Evolutionary conservation across 2,113 vertebrate species (phyloP).

Genomic region (Triplophysa tibetana): DNA sequence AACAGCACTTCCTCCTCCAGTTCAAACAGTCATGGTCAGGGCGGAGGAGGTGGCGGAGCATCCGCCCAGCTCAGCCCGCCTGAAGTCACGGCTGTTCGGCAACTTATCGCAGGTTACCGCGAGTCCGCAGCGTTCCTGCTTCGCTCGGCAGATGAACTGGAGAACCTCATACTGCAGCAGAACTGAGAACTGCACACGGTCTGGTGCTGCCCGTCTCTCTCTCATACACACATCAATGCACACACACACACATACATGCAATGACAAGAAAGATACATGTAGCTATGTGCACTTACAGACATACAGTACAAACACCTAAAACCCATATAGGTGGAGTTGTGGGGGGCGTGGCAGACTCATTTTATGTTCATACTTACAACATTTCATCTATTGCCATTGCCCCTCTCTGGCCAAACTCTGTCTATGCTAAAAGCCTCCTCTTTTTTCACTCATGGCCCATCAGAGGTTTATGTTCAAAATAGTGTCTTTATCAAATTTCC

Average conservation of each 20-base stretch:
- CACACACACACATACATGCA: constrained; percentile 48
- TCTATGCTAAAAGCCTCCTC: constrained; percentile 18
- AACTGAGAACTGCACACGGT: constrained; percentile 76
- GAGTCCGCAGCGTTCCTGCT: constrained; percentile 97
- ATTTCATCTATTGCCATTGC: not conserved
- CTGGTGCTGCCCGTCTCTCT: constrained; percentile 43
- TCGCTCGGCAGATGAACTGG: constrained; percentile 97
- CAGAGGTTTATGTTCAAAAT: constrained; percentile 43
- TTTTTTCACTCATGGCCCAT: constrained; percentile 33
- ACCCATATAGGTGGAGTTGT: not conserved
- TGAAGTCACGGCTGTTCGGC: constrained; percentile 93
- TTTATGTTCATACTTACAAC: no score
- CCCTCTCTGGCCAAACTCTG: not conserved
- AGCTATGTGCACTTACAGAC: constrained; percentile 50
- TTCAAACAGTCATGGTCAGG: constrained; percentile 84
- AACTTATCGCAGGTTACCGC: constrained; percentile 96
- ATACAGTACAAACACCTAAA: constrained; percentile 14
- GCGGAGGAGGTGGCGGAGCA: constrained; percentile 83
- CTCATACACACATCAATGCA: constrained; percentile 44
- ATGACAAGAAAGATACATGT: constrained; percentile 52
- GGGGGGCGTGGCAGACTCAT: no score
- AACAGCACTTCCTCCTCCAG: constrained; percentile 85
- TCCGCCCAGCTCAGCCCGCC: constrained; percentile 95
- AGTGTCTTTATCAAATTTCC: constrained; percentile 48
- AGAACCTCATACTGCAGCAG: constrained; percentile 99